Evolutionary conservation across 2,113 vertebrate genomes (phyloP).

Genomic region (Brachyistius frenatus): DNA sequence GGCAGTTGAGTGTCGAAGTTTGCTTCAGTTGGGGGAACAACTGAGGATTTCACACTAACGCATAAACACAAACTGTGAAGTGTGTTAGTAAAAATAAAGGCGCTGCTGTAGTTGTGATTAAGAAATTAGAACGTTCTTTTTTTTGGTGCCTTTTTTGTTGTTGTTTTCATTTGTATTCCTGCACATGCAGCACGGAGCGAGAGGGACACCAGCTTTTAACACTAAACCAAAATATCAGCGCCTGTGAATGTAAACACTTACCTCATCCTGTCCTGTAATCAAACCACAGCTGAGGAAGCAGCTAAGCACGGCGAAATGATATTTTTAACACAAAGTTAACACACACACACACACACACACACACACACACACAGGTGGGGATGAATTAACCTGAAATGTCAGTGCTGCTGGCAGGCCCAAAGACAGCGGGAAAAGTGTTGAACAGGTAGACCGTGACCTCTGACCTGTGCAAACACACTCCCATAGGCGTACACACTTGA

Average conservation of each 20-base stretch:
- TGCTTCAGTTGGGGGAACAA: fast-evolving
- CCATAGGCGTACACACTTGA: not conserved
- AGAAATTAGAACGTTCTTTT: not conserved
- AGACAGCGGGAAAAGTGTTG: slow-evolving; percentile 26
- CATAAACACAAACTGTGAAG: not conserved
- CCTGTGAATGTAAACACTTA: slow-evolving; percentile 34
- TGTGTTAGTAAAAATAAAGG: not conserved
- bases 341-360: slow-evolving; percentile 7
- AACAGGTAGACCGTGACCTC: slow-evolving; percentile 45
- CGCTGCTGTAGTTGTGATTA: not conserved
- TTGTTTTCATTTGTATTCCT: not conserved
- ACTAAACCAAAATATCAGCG: not conserved
- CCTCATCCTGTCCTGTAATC: slow-evolving; percentile 43
- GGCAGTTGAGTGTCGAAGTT: slow-evolving; percentile 35
- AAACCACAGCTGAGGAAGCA: slow-evolving; percentile 38
- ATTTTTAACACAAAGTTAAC: slow-evolving; percentile 43
- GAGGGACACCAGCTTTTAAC: slow-evolving; percentile 2
- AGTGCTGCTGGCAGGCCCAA: not conserved
- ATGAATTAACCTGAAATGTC: slow-evolving; percentile 20
- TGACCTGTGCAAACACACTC: slow-evolving; percentile 41
- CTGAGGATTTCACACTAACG: not conserved
- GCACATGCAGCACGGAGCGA: not conserved
- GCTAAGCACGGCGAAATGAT: slow-evolving; percentile 33
- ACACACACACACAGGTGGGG: not conserved
- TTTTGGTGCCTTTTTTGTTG: not conserved